These are phyloP conservation scores for Heliocidaris tuberculata DNA, from an alignment of 35 echinoderm and acorn worm genomes.

Conservation along the genomic window DNA sequence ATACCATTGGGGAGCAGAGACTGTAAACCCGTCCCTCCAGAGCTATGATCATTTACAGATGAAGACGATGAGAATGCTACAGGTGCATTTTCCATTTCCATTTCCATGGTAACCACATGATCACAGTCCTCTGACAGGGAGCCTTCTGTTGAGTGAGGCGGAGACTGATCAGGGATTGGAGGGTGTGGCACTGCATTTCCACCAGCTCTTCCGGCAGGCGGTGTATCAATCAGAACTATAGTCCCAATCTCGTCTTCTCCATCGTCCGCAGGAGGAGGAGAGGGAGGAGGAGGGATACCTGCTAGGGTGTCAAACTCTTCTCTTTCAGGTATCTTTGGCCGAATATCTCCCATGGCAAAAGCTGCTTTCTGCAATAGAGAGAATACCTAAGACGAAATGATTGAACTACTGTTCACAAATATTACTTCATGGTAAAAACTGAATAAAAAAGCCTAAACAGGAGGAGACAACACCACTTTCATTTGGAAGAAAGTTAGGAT, in stretches of 20 bases:
- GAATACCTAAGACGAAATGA: not conserved
- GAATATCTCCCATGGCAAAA: not conserved
- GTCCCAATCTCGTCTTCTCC: not conserved
- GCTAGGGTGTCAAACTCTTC: not conserved
- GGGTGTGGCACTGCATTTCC: not conserved
- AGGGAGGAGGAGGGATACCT: not conserved
- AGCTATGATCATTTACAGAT: not conserved
- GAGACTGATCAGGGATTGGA: not conserved
- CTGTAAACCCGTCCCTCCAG: too few relatives aligned
- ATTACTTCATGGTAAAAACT: too few relatives aligned
- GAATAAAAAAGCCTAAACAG: too few relatives aligned
- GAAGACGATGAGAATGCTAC: not conserved
- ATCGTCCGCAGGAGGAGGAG: not conserved
- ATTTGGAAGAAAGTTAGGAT: too few relatives aligned
- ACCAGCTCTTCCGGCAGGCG: not conserved
- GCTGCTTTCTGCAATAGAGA: slow-evolving; percentile 15
- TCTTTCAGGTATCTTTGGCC: not conserved
- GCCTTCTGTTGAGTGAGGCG: not conserved
- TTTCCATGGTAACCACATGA: slow-evolving; percentile 1
- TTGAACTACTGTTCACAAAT: too few relatives aligned
- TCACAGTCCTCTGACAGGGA: not conserved
- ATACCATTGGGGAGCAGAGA: not conserved
- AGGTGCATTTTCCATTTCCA: not conserved
- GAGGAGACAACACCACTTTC: too few relatives aligned
- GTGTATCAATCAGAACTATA: not conserved